Base-by-base conservation (phyloP, 2,113 vertebrate genomes). In the Phrynocephalus versicolor region DNA sequence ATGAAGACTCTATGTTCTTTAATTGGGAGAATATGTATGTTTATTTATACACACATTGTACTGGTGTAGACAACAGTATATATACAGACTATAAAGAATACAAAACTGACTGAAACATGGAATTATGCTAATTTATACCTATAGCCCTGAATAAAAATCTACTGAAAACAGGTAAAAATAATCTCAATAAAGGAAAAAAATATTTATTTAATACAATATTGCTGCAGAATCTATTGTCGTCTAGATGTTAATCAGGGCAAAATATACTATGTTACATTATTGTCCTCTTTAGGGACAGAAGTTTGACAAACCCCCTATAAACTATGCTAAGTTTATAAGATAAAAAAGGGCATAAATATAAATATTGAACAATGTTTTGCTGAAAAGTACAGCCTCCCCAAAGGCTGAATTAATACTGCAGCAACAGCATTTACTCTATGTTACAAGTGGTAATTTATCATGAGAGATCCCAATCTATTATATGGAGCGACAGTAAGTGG, bases 51-150 rank as follows among this genome's bases (percentile, higher is more conserved):
- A 84, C 12, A 84, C 55, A 62, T 21, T 67, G 69, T 75, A 62
- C 72, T 76, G 60, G 21, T 55, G 37, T 62, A 75, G 37, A 67
- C 45, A 84, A 70, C 51, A 79, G 84, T 85, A 35, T 71, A 80
- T 62, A 73, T 64, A 84, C 30, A 51, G 23, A 41, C 18, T 64
- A 72, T 27, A 64, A 13, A 69, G 62, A 33, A 79, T 45, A n/a
- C 30, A 84, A 70, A 71, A 79, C 16, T 85, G 30, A 71, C 16
- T 51, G 27, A 41, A 41, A 78, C 41, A 79, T 33, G 60, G 55
- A 27, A 23, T 35, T 77, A 77, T 33, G 71, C 21, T 33, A 23
- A 71, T 33, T 62, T 73, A 83, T 73, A 25, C 4, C 21, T 79
- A 33, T 33, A 62, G 12, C 1, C 27, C 19, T 58, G 35, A 19